These are phyloP conservation scores for Serrognathus titanus DNA, from an alignment of 2,888 invertebrate genomes.

Conservation along the genomic window DNA sequence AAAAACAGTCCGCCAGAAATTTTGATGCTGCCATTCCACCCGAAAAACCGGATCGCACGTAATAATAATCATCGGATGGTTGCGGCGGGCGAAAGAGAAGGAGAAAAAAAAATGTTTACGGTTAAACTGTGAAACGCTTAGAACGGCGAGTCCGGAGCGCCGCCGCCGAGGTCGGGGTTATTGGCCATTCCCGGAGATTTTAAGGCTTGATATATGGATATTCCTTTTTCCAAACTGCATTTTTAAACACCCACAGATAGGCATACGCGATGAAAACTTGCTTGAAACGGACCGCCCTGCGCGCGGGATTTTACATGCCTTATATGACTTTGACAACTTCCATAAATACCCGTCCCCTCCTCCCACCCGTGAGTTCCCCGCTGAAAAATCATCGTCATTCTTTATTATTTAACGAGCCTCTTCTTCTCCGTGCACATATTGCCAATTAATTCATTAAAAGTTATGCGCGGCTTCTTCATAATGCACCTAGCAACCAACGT, in stretches of 20 bases:
- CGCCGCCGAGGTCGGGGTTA: conserved; percentile 27
- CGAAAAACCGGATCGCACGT: too few relatives aligned
- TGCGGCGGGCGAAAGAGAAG: too few relatives aligned
- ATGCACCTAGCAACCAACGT: too few relatives aligned
- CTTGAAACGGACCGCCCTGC: conserved; percentile 25
- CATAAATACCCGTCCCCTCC: conserved; percentile 21
- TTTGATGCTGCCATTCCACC: too few relatives aligned
- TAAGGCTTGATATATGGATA: conserved; percentile 35
- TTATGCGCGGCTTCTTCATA: too few relatives aligned
- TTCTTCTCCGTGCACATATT: conserved; percentile 7
- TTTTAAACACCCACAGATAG: conserved; percentile 36
- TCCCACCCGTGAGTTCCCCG: conserved; percentile 18
- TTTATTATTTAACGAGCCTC: conserved; percentile 11
- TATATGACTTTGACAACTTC: conserved; percentile 25
- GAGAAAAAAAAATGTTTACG: neutral
- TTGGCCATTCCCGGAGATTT: conserved; percentile 35
- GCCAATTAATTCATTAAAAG: neutral
- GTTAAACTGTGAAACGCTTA: conserved; percentile 1
- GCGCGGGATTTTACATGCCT: conserved; percentile 24
- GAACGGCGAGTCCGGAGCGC: conserved; percentile 7
- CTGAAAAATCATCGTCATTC: conserved; percentile 13
- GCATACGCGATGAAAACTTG: conserved; percentile 27
- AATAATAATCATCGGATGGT: too few relatives aligned
- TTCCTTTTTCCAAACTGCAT: conserved; percentile 35
- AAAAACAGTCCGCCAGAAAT: too few relatives aligned